A percentile compares a stretch with the other conserved stretches of the same genome.
phyloP scores from a whole-genome alignment of 2,888 invertebrate species.

The Leptopilina drosophilae region DNA sequence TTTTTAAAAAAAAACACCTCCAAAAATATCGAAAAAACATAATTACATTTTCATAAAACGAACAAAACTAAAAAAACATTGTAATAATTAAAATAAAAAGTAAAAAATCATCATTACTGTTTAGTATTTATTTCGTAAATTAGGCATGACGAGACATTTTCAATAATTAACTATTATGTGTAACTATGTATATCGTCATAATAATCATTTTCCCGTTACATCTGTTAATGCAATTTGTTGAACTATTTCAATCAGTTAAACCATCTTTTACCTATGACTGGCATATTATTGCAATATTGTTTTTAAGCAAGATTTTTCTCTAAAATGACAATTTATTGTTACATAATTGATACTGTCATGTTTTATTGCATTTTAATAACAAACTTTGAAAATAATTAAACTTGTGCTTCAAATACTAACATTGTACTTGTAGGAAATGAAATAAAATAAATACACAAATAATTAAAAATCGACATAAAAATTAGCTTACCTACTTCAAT shows the following conservation, averaged over 20 bases:
- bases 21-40: neutral
- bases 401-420: too few relatives aligned
- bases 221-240: neutral
- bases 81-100: too few relatives aligned
- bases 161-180: neutral
- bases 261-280: neutral
- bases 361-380: too few relatives aligned
- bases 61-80: neutral
- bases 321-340: too few relatives aligned
- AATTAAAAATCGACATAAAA: neutral
- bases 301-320: slow-evolving; percentile 6
- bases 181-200: neutral
- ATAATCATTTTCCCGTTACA: neutral
- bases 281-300: neutral
- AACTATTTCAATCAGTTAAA: neutral
- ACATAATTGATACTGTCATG: too few relatives aligned
- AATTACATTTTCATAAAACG: neutral
- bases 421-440: too few relatives aligned
- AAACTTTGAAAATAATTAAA: too few relatives aligned
- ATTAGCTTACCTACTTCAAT: too few relatives aligned
- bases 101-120: neutral
- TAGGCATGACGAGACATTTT: neutral
- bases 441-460: too few relatives aligned
- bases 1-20: neutral
- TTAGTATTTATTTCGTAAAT: neutral